These are phyloP conservation scores for Meteorus cinctellus DNA, from an alignment of 2,888 invertebrate species.

Conservation along the genomic window DNA sequence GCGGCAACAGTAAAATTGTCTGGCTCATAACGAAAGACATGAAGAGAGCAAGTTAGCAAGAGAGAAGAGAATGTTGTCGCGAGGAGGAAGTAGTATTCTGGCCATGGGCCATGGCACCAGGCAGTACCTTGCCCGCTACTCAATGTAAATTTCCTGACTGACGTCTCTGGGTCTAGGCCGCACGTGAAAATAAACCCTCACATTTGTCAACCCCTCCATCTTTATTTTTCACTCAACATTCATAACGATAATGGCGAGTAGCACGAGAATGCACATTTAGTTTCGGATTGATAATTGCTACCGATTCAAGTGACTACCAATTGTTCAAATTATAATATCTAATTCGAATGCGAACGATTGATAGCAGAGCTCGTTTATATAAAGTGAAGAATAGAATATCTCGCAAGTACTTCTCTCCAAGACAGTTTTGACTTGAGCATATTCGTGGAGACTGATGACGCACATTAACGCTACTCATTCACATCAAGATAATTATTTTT, in stretches of 20 bases:
- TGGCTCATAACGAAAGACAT: conserved; percentile 54
- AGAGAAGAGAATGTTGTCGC: neutral
- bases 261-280: conserved; percentile 35
- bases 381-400: too few species aligned
- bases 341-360: too few species aligned
- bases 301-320: too few species aligned
- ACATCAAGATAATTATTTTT: too few species aligned
- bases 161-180: conserved; percentile 43
- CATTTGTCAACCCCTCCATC: conserved; percentile 26
- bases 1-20: conserved; percentile 39
- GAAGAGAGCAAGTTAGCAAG: neutral
- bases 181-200: conserved; percentile 45
- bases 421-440: too few species aligned
- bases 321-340: too few species aligned
- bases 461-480: too few species aligned
- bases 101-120: conserved; percentile 68
- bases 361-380: too few species aligned
- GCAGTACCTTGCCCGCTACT: conserved; percentile 52
- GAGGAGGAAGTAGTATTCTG: conserved; percentile 52
- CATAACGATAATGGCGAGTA: conserved; percentile 24
- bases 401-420: too few species aligned
- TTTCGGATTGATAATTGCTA: neutral
- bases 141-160: conserved; percentile 21
- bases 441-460: too few species aligned
- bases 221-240: neutral